These are phyloP conservation scores for Egretta garzetta DNA, from an alignment of 2,113 vertebrate genomes.

Conservation along the genomic window DNA sequence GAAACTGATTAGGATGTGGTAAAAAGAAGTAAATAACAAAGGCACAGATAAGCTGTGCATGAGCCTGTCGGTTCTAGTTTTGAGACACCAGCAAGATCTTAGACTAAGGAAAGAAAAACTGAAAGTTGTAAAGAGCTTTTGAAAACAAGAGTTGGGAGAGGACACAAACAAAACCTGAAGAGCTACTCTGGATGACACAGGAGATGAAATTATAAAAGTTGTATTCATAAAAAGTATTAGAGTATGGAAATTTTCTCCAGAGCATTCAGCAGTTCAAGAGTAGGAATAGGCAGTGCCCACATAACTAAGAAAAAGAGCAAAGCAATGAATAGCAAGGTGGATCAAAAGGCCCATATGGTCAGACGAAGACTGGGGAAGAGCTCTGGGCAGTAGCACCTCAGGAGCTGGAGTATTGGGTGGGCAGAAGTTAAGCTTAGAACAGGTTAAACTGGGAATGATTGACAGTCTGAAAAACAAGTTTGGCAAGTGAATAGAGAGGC, in stretches of 20 bases:
- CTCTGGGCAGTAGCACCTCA: not conserved
- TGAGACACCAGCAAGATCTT: not conserved
- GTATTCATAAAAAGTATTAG: not conserved
- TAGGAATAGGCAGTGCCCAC: accelerated
- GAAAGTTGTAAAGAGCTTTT: not conserved
- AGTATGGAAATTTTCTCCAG: not conserved
- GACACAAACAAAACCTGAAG: not conserved
- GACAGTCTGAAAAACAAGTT: slow-evolving; percentile 16
- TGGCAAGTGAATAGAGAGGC: not conserved
- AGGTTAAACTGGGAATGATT: not conserved
- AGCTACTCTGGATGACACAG: not conserved
- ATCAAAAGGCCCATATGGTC: not conserved
- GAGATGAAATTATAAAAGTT: not conserved
- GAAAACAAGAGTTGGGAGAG: not conserved
- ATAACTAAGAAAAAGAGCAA: not conserved
- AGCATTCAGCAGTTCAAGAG: not conserved
- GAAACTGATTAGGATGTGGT: not conserved
- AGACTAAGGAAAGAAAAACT: not conserved
- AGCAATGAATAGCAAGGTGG: not conserved
- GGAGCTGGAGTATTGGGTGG: not conserved
- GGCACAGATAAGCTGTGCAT: not conserved
- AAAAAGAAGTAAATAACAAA: not conserved
- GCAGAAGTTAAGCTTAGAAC: not conserved
- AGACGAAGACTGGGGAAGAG: not conserved
- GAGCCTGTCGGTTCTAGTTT: not conserved